These are phyloP conservation scores for Liasis olivaceus DNA, from an alignment of 2,797 vertebrate species.

Conservation along the genomic window DNA sequence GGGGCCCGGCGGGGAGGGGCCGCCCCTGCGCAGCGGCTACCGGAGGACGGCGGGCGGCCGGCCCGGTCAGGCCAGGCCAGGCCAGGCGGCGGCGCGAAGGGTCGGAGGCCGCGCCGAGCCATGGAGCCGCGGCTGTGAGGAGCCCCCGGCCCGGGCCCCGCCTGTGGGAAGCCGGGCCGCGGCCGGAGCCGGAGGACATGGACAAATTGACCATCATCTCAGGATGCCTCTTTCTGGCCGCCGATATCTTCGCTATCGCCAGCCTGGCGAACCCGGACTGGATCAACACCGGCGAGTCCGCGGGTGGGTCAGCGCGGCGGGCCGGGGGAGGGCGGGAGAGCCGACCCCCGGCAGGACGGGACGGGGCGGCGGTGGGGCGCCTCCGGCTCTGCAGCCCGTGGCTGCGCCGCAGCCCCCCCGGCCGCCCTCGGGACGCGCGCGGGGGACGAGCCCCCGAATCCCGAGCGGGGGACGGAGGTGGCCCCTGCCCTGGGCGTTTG, in stretches of 20 bases:
- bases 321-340: neutral
- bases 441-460: neutral
- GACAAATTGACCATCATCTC: slow-evolving; percentile 97
- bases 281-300: slow-evolving; percentile 93
- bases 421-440: neutral
- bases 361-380: neutral
- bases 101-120: slow-evolving; percentile 47
- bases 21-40: slow-evolving; percentile 54
- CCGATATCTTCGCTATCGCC: slow-evolving; percentile 96
- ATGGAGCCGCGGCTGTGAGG: slow-evolving; percentile 66
- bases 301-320: slow-evolving; percentile 75
- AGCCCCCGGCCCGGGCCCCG: slow-evolving; percentile 66
- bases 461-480: neutral
- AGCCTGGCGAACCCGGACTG: slow-evolving; percentile 95
- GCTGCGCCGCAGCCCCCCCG: neutral
- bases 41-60: slow-evolving; percentile 58
- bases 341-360: neutral
- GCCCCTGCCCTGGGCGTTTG: too few species aligned
- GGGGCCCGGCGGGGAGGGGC: slow-evolving; percentile 47
- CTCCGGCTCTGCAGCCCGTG: neutral
- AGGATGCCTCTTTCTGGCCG: slow-evolving; percentile 95
- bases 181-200: slow-evolving; percentile 80
- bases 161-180: slow-evolving; percentile 67
- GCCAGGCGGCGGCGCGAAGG: slow-evolving; percentile 49
- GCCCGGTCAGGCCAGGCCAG: slow-evolving; percentile 58